A percentile compares a stretch with the other conserved stretches of the same genome.
phyloP scores from a whole-genome alignment of 35 echinoderm and acorn worm genomes.

The Hemicentrotus pulcherrimus region DNA sequence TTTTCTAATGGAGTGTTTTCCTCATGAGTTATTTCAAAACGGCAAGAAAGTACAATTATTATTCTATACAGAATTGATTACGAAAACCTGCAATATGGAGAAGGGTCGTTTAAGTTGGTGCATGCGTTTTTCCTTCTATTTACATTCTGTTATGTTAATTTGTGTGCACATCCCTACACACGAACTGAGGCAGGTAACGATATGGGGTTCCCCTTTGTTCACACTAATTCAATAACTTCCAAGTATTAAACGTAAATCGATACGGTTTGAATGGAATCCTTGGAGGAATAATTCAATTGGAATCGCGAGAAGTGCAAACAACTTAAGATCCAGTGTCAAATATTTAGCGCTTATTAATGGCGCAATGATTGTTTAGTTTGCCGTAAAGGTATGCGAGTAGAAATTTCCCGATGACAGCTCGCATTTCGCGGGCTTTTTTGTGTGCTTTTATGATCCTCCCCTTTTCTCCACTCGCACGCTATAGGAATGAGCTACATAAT shows the following conservation, averaged over 20 bases:
- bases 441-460: not conserved
- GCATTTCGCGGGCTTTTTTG: not conserved
- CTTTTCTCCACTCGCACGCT: not conserved
- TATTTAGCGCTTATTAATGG: not conserved
- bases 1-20: no score
- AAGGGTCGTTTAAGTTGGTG: no score
- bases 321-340: not conserved
- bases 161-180: no score
- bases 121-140: no score
- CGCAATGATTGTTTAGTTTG: not conserved
- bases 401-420: not conserved
- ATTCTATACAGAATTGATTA: no score
- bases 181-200: not conserved
- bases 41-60: no score
- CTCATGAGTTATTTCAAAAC: no score
- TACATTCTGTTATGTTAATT: no score
- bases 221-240: not conserved
- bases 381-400: not conserved
- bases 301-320: not conserved
- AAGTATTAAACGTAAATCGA: not conserved
- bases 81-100: no score
- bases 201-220: not conserved
- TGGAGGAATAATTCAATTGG: not conserved
- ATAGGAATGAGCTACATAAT: not conserved
- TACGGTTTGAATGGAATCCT: not conserved